Evolutionary conservation across 2,888 invertebrate species (phyloP), one percentile per base, ranked within the genome.

Genomic region (Caenorhabditis japonica): DNA sequence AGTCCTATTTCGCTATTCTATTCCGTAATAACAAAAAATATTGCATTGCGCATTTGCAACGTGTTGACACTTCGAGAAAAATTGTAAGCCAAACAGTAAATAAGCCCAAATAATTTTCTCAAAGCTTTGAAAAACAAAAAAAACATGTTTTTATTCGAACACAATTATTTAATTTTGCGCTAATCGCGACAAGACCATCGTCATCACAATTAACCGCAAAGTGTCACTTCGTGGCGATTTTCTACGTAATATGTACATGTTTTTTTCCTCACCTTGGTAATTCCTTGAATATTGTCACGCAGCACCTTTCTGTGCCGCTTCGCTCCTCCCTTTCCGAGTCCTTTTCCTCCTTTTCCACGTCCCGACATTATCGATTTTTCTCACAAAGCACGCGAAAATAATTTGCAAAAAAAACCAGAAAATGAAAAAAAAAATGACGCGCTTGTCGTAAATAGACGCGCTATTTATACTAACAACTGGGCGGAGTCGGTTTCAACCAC

Each of bases 321-420:
- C 23, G 93, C 93, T 68, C 93, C 93, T 79, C 92, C 92, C 88
- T 93, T 93, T 60, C 93, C 93, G 59, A 93, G 89, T 73, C 93
- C 92, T 89, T 93, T 92, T 60, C 92, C 92, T 87, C 92, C 92
- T 90, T 93, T 92, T 70, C 93, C 93, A 71, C 93, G 92, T 75
- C 93, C 93, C 88, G 93, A 92, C 93, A 93, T 74, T 41, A 19
- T 52, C 34, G 25, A 15, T 38, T 17, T 52, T 47, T n/a, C n/a
- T 3, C 25, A n/a, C 2, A 36, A 25, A 23, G 38, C 27, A 4
- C 44, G 51, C 8, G 51, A 13, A 15, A 44, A 25, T 34, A 12
- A 21, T 27, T 30, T 41, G 23, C 15, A 41, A 30, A 47, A 21
- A 21, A 34, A 3, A n/a, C 21, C 36, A 13, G 52, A 27, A 25